These are phyloP conservation scores for Trematocara nigrifrons DNA, from an alignment of 2,113 vertebrate species.

Conservation along the genomic window DNA sequence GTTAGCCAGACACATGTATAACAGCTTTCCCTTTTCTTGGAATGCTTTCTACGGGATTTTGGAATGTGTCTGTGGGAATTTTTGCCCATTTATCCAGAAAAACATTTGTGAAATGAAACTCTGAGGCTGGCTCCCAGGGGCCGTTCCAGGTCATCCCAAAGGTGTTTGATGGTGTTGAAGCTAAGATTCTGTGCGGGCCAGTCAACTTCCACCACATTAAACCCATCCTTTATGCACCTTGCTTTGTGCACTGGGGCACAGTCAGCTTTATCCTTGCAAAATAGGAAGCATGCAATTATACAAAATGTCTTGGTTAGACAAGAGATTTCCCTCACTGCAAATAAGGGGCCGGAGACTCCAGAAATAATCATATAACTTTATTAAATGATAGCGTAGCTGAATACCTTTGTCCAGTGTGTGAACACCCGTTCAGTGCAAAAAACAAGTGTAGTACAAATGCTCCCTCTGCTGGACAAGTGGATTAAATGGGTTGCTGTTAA, in stretches of 20 bases:
- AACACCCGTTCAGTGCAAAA: neutral
- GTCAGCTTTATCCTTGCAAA: neutral
- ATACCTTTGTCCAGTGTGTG: neutral
- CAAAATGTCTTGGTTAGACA: neutral
- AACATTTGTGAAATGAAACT: neutral
- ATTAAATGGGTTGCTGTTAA: neutral
- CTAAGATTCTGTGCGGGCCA: neutral
- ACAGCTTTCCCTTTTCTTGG: neutral
- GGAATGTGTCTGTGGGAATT: neutral
- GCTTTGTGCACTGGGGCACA: neutral
- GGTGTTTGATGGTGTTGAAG: neutral
- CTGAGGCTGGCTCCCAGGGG: neutral
- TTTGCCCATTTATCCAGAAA: neutral
- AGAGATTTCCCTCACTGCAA: neutral
- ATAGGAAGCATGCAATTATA: neutral
- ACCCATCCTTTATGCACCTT: neutral
- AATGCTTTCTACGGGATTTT: neutral
- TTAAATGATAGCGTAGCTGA: neutral
- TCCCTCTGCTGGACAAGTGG: slow-evolving; percentile 20
- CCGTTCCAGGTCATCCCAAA: neutral
- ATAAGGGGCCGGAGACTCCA: neutral
- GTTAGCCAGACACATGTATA: neutral
- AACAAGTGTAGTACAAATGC: neutral
- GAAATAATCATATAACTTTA: neutral
- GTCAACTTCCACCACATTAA: neutral